Conservation (phyloP, 2,888 invertebrate species). For the Colletes collaris region DNA sequence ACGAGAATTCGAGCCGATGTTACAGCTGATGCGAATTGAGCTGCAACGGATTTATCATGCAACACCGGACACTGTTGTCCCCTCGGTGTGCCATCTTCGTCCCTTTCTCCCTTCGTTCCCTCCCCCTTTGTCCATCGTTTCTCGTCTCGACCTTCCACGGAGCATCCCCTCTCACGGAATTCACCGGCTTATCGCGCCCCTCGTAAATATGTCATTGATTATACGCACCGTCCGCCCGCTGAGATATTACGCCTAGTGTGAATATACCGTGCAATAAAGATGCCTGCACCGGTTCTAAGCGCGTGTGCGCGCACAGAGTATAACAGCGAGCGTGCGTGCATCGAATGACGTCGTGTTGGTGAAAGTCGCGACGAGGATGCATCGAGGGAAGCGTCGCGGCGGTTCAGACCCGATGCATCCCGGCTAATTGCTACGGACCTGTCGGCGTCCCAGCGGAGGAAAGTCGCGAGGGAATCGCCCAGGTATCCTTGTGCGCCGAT, state of each 20-base stretch:
- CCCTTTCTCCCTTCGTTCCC: constrained; percentile 6
- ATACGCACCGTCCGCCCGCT: constrained; percentile 65
- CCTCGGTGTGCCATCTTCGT: constrained; percentile 23
- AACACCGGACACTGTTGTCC: constrained; percentile 58
- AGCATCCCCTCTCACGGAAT: constrained; percentile 45
- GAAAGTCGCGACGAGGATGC: constrained; percentile 54
- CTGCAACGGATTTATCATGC: constrained; percentile 71
- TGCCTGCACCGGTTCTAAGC: constrained; percentile 29
- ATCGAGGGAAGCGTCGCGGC: constrained; percentile 32
- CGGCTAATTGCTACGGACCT: constrained; percentile 48
- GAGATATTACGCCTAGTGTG: constrained; percentile 67
- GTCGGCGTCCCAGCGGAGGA: neutral
- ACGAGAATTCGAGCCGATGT: constrained; percentile 57
- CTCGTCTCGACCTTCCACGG: constrained; percentile 24
- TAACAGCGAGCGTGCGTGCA: constrained; percentile 26
- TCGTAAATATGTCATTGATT: constrained; percentile 76
- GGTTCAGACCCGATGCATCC: constrained; percentile 28
- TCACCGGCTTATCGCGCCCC: constrained; percentile 65
- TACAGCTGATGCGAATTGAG: constrained; percentile 70
- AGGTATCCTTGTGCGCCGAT: too few species aligned
- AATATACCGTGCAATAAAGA: constrained; percentile 69
- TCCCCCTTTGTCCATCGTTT: constrained; percentile 18
- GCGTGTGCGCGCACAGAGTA: constrained; percentile 1
- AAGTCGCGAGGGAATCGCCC: neutral
- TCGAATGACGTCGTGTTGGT: constrained; percentile 36